Percentiles rank a stretch among this genome's conserved stretches.
These are phyloP conservation scores for Calliscelio sp. DNA, from an alignment of 2,888 invertebrate genomes.

Conservation along the genomic window DNA sequence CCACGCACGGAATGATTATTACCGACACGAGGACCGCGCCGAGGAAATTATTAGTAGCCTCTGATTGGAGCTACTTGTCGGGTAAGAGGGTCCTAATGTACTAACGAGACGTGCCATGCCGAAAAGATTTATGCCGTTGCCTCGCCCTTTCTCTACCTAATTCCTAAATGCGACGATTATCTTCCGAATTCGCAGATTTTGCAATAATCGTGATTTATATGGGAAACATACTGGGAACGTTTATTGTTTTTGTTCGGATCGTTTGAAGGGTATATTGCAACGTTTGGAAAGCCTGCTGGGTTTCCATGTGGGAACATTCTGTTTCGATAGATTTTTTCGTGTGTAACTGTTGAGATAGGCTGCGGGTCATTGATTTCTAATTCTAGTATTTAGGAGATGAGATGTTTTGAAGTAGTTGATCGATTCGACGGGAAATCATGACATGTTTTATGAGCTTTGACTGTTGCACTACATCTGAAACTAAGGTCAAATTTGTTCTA, in stretches of 20 bases:
- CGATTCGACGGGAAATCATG: too few species aligned
- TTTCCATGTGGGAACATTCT: conserved; percentile 19
- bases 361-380: too few species aligned
- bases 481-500: too few species aligned
- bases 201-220: conserved; percentile 42
- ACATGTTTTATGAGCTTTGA: too few species aligned
- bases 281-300: too few species aligned
- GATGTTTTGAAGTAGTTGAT: too few species aligned
- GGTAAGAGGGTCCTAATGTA: conserved; percentile 79
- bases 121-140: conserved; percentile 76
- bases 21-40: conserved; percentile 78
- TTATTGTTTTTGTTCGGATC: background rate
- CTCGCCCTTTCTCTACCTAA: conserved; percentile 58
- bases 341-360: too few species aligned
- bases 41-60: conserved; percentile 83
- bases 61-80: conserved; percentile 82
- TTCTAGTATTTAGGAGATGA: too few species aligned
- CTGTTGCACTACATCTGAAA: too few species aligned
- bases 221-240: too few species aligned
- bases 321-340: background rate
- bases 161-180: conserved; percentile 60
- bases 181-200: conserved; percentile 30
- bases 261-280: background rate
- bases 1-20: conserved; percentile 82
- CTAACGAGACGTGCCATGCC: conserved; percentile 77